These are phyloP conservation scores for Eidolon helvum DNA, from an alignment of 2,113 vertebrate species.

Conservation along the genomic window DNA sequence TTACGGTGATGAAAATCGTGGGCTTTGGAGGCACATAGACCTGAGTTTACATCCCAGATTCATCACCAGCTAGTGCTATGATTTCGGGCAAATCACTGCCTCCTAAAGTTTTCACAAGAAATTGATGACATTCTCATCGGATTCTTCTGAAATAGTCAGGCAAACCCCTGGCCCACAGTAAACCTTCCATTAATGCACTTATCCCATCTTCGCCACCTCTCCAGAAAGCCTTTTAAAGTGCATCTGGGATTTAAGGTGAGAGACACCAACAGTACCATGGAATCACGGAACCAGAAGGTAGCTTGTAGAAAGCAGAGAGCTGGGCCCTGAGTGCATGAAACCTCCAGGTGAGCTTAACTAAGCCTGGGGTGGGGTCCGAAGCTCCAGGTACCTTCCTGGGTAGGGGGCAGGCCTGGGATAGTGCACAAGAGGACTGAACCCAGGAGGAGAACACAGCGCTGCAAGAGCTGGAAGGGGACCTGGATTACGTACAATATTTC, in stretches of 20 bases:
- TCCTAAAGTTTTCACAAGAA: not conserved
- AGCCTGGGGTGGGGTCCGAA: not conserved
- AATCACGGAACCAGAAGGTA: not conserved
- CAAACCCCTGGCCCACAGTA: not conserved
- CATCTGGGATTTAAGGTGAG: not conserved
- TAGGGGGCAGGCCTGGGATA: not conserved
- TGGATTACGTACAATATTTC: not conserved
- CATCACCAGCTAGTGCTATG: not conserved
- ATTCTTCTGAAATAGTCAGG: not conserved
- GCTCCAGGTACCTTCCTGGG: not conserved
- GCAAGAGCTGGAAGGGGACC: not conserved
- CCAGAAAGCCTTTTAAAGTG: not conserved
- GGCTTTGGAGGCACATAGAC: not conserved
- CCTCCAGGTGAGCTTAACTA: not conserved
- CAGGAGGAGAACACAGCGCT: not conserved
- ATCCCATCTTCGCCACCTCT: rapidly evolving
- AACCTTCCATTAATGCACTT: not conserved
- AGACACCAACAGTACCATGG: rapidly evolving
- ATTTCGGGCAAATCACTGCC: not conserved
- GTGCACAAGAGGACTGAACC: not conserved
- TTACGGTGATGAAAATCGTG: not conserved
- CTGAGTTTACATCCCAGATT: not conserved
- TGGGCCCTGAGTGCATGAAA: not conserved
- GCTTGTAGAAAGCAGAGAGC: not conserved
- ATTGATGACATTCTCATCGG: not conserved